Conservation (phyloP, 2,888 invertebrate genomes). For the Agapetus fuscipes region DNA sequence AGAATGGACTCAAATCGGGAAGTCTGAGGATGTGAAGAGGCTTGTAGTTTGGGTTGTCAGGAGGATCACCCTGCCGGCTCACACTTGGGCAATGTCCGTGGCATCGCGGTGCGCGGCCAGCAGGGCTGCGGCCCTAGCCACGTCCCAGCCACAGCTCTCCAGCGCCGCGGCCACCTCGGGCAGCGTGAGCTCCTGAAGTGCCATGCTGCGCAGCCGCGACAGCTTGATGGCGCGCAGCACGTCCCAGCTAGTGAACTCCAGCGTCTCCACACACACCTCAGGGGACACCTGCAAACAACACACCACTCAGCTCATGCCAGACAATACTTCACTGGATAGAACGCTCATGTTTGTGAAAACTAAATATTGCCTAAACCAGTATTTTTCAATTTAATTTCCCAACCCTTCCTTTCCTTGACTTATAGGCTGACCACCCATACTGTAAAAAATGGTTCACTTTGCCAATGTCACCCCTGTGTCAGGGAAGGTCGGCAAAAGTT, state of each 20-base stretch:
- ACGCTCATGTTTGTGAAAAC: no score
- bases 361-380: no score
- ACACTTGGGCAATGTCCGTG: slow-evolving; percentile 15
- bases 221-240: slow-evolving; percentile 83
- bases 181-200: slow-evolving; percentile 21
- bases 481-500: no score
- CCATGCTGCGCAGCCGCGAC: slow-evolving; percentile 50
- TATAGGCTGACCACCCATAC: no score
- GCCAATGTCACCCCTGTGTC: no score
- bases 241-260: slow-evolving; percentile 82
- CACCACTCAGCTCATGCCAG: neutral
- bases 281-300: slow-evolving; percentile 47
- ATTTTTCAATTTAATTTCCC: no score
- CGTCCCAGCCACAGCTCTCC: slow-evolving; percentile 54
- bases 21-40: neutral
- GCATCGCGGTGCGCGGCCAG: slow-evolving; percentile 32
- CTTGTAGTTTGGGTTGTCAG: neutral
- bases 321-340: neutral
- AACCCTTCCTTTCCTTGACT: no score
- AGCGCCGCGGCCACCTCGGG: slow-evolving; percentile 44
- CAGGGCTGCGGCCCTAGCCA: slow-evolving; percentile 55
- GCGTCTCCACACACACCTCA: slow-evolving; percentile 67
- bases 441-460: no score
- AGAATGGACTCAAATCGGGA: no score
- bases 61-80: no score